These are phyloP conservation scores for Pionites leucogaster DNA, from an alignment of 2,113 vertebrate genomes.

Conservation along the genomic window DNA sequence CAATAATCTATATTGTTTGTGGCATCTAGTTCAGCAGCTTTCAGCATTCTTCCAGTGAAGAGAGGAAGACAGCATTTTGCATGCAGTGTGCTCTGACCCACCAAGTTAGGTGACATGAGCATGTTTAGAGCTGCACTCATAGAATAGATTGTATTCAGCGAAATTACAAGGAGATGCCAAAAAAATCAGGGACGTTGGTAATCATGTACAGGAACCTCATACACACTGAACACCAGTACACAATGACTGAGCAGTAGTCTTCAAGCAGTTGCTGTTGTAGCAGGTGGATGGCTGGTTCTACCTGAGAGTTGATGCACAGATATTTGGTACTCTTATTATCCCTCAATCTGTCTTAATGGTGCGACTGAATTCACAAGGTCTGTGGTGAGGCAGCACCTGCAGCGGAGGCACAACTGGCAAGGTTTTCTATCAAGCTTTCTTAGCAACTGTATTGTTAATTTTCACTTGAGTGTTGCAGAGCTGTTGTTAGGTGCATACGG, in stretches of 20 bases:
- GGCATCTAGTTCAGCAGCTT: background rate
- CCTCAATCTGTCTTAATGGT: background rate
- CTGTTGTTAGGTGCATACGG: background rate
- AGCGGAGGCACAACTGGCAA: background rate
- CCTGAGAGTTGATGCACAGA: background rate
- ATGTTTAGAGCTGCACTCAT: background rate
- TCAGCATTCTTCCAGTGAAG: background rate
- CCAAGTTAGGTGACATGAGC: background rate
- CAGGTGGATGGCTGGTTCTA: background rate
- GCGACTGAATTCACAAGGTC: background rate
- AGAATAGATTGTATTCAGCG: background rate
- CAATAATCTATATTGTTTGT: background rate
- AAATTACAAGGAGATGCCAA: background rate
- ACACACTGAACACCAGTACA: accelerated
- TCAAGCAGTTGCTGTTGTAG: background rate
- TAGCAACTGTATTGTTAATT: background rate
- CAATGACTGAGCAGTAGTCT: background rate
- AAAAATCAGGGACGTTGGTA: background rate
- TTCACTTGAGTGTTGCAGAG: background rate
- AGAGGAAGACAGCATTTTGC: background rate
- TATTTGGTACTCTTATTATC: background rate
- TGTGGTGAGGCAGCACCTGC: background rate
- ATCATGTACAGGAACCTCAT: background rate
- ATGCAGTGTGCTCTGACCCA: background rate
- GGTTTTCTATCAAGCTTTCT: background rate